Conservation (phyloP, 2,113 vertebrate species). For the Felis chaus region DNA sequence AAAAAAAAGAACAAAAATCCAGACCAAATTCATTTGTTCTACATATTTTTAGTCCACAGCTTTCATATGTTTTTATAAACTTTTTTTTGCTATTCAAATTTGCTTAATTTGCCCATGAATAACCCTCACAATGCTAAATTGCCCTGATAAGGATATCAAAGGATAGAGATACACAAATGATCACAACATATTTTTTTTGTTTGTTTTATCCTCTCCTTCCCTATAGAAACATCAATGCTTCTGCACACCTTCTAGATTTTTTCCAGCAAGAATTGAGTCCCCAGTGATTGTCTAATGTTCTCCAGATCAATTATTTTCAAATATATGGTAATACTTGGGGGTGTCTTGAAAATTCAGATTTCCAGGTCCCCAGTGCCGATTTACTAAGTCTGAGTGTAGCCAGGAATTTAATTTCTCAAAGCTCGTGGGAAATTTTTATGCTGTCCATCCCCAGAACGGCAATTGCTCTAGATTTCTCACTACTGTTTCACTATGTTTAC, state of each 20-base stretch:
- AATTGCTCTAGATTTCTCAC: neutral
- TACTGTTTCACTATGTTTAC: neutral
- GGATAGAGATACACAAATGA: neutral
- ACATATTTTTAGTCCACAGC: neutral
- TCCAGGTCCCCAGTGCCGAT: fast-evolving
- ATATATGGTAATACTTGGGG: neutral
- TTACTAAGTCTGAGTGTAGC: neutral
- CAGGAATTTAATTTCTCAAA: neutral
- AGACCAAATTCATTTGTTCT: neutral
- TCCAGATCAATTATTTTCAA: neutral
- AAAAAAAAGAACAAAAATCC: neutral
- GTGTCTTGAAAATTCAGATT: neutral
- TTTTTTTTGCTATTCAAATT: neutral
- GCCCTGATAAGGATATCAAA: neutral
- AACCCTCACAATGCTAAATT: neutral
- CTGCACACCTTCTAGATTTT: neutral
- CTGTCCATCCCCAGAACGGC: neutral
- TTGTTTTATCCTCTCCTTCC: neutral
- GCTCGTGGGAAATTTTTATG: neutral
- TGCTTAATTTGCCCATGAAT: neutral
- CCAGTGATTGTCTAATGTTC: neutral
- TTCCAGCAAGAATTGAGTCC: neutral
- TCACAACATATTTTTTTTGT: neutral
- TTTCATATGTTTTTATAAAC: neutral
- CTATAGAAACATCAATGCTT: neutral